Evolutionary conservation across 2,888 invertebrate species (phyloP), one percentile per base, ranked within the genome.

Genomic region (Scelioninae gen. 1): DNA sequence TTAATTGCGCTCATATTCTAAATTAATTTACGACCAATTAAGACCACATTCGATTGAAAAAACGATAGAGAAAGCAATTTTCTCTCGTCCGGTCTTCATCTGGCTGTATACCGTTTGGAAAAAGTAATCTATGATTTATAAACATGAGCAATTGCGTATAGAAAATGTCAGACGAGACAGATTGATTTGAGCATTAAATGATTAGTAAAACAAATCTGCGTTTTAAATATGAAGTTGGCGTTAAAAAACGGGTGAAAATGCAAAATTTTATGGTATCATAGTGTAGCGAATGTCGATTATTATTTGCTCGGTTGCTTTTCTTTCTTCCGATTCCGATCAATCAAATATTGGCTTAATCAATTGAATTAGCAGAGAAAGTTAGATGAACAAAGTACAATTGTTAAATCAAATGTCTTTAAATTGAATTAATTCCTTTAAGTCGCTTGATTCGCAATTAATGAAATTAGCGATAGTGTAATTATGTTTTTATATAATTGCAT

Each of bases 61-160:
- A 43, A 40, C 11, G 7, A 43, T n/a, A 62, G 62, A 62, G 62
- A 62, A 62, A 62, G 62, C 45, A 62, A 62, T 62, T 62, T 62
- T 47, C 62, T 62, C 62, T 47, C 8, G 34, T 29, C 29, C 51
- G 23, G 56, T 56, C 9, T 56, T 56, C 34, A 13, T 38, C 5
- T 15, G n/a, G 32, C 5, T 34, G 34, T 5, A 15, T 47, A 15
- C 15, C 15, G 45, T 47, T 47, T 13, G 45, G 15, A 47, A 15
- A 47, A 47, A 47, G 6, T 47, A 23, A 23, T 23, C 2, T 15
- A 47, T 15, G 13, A 15, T 11, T 47, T 47, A 47, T 15, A 5
- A 15, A 47, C 45, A 7, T 13, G 45, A 15, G 45, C 15, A 15
- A 47, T 47, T 47, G 45, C 45, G 1, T 16, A n/a, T n/a, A 7